Percentiles rank a stretch among this genome's conserved stretches.
These are phyloP conservation scores for Microcaecilia unicolor DNA, from an alignment of 2,797 vertebrate genomes.

Conservation along the genomic window DNA sequence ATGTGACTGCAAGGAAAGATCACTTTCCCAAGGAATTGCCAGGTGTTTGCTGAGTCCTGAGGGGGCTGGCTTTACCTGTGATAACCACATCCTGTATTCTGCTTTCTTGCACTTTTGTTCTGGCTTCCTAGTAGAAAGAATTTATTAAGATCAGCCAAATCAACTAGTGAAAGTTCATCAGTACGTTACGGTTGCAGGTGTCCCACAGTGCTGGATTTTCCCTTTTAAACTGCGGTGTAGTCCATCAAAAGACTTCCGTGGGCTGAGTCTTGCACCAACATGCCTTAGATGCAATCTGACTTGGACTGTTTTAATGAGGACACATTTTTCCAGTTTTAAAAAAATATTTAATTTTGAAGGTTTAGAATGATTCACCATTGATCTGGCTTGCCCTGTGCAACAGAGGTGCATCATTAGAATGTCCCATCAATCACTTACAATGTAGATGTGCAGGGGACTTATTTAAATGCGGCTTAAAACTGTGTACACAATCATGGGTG, in stretches of 20 bases:
- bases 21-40: conserved; percentile 22
- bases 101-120: conserved; percentile 9
- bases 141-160: conserved; percentile 37
- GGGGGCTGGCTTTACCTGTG: conserved; percentile 38
- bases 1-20: conserved; percentile 18
- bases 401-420: too few relatives aligned
- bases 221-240: not conserved
- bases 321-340: too few relatives aligned
- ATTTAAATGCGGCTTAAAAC: too few relatives aligned
- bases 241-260: not conserved
- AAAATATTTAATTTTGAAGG: too few relatives aligned
- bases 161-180: conserved; percentile 27
- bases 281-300: too few relatives aligned
- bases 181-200: too few relatives aligned
- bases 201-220: not conserved
- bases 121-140: conserved; percentile 41
- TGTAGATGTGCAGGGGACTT: too few relatives aligned
- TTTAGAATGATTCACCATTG: too few relatives aligned
- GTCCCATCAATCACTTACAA: too few relatives aligned
- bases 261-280: conserved; percentile 4
- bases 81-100: conserved; percentile 51
- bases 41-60: conserved; percentile 49
- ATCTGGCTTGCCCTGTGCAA: too few relatives aligned
- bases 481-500: too few relatives aligned
- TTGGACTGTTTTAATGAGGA: too few relatives aligned